Conservation (phyloP, 2,888 invertebrate species). For the Lithosia quadra region DNA sequence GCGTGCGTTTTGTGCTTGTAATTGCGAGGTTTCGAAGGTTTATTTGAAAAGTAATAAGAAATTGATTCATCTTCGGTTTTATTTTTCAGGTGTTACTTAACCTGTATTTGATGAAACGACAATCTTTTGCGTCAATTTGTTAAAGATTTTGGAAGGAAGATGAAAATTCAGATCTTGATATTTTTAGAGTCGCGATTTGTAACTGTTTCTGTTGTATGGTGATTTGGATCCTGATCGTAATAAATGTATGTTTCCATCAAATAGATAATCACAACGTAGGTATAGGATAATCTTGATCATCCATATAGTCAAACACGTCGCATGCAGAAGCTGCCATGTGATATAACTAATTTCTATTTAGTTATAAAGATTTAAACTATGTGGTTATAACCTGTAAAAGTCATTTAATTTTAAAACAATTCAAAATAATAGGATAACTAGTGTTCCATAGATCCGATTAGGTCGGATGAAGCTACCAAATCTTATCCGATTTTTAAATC, state of each 20-base stretch:
- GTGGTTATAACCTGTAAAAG: no score
- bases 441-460: no score
- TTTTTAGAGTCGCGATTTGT: neutral
- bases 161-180: neutral
- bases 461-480: no score
- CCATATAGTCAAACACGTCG: no score
- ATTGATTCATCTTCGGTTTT: slow-evolving; percentile 20
- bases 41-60: slow-evolving; percentile 32
- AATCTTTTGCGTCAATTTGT: neutral
- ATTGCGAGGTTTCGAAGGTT: slow-evolving; percentile 30
- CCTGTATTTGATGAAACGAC: neutral
- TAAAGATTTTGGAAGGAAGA: neutral
- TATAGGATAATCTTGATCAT: neutral
- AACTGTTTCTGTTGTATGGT: no score
- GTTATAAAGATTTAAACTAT: no score
- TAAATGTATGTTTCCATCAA: neutral
- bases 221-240: neutral
- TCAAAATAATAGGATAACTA: no score
- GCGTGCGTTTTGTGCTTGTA: slow-evolving; percentile 41
- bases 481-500: no score
- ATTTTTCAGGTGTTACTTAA: slow-evolving; percentile 12
- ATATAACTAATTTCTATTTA: no score
- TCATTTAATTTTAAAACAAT: no score
- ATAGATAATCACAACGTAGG: neutral
- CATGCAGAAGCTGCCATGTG: no score